Base-by-base conservation (phyloP, 2,797 vertebrate species). In the Onychomys torridus region DNA sequence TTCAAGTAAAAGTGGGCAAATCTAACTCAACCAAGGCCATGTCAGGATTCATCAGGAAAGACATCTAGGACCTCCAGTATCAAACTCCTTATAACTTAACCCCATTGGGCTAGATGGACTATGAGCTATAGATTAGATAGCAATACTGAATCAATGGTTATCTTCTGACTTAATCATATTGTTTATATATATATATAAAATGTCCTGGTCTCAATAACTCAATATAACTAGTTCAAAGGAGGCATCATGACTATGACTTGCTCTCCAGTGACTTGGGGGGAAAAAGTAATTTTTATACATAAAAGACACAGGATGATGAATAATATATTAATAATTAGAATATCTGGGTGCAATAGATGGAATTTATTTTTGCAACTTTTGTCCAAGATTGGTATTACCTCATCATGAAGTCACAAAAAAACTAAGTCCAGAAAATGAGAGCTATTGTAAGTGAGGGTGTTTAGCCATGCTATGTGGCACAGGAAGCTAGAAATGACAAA, bases 161-260 rank as follows among this genome's bases (percentile, higher is more conserved):
- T 83, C 95, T 91, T 86, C 86, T 91, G 46, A 93, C 63, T 90
- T 82, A 90, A 65, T 71, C 27, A 16, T 10, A 40, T 52, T 87
- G 14, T 71, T 85, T 71, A 55, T 69, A n/a, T n/a, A n/a, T n/a
- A n/a, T n/a, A n/a, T n/a, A n/a, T n/a, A n/a, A n/a, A n/a, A n/a
- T 89, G 1, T 13, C 6, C 19, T 79, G 6, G 52, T 96, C 52
- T 95, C 94, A 57, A 90, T 55, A 81, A 25, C 5, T 52, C 40
- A 96, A 88, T 52, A 94, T 93, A 71, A 59, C 89, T 95, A 81
- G 46, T 6, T 16, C 32, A 92, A 43, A 75, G 75, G 61, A 78
- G 17, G 25, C 11, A 93, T 73, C n/a, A 46, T 37, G 40, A 73
- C 25, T 87, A 1, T 43, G 21, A 67, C 57, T 81, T 86, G 83